phyloP scores from a whole-genome alignment of 2,797 vertebrate genomes.

The Neosilurus hyrtlii region DNA sequence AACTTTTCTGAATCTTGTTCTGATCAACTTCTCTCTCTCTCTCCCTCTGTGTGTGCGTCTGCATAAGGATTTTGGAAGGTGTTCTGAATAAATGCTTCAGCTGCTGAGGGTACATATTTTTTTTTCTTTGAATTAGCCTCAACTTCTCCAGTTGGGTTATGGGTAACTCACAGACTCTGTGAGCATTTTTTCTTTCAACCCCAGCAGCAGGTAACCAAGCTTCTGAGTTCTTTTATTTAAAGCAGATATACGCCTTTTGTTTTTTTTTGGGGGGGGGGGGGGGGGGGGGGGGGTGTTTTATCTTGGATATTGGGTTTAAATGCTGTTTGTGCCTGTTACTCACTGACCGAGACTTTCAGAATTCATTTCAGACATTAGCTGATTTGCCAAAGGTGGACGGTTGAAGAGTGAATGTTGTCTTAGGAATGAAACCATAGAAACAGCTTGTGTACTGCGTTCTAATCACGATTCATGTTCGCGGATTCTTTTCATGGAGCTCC shows the following conservation, averaged over 20 bases:
- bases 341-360: constrained; percentile 20
- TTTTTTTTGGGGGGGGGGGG: too few relatives aligned
- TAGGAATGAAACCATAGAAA: constrained; percentile 1
- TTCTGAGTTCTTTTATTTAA: constrained; percentile 33
- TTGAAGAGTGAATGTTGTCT: constrained; percentile 2
- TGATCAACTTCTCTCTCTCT: too few relatives aligned
- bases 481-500: background rate
- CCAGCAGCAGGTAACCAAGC: constrained; percentile 36
- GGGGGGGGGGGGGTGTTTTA: background rate
- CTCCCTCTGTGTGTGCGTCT: background rate
- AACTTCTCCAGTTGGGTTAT: constrained; percentile 34
- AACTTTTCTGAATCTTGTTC: constrained; percentile 29
- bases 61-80: constrained; percentile 24
- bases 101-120: constrained; percentile 43
- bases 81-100: constrained; percentile 43
- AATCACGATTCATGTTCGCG: background rate
- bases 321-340: constrained; percentile 30
- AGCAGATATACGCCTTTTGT: background rate
- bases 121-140: constrained; percentile 25
- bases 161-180: constrained; percentile 27
- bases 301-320: constrained; percentile 36
- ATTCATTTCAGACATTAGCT: constrained; percentile 11
- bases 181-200: background rate
- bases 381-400: constrained; percentile 39
- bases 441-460: background rate